phyloP scores from a whole-genome alignment of 1,140 invertebrate species.

The Pachyrhynchus sulphureomaculatus region DNA sequence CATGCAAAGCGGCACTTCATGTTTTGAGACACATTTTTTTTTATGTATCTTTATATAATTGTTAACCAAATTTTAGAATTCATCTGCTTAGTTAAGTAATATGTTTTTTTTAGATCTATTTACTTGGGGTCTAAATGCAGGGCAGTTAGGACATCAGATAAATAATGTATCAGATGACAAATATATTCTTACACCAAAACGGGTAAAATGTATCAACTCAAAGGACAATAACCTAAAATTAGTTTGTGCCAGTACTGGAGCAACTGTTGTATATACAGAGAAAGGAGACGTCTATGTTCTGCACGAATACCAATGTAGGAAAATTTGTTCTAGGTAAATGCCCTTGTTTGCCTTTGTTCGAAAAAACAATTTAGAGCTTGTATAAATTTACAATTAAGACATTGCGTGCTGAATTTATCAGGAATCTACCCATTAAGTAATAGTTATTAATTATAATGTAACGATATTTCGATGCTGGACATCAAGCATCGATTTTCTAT shows the following conservation, averaged over 20 bases:
- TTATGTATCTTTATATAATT: no score
- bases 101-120: slow-evolving; percentile 18
- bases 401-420: no score
- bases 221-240: slow-evolving; percentile 37
- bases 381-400: no score
- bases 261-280: slow-evolving; percentile 64
- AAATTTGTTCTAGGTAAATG: slow-evolving; percentile 64
- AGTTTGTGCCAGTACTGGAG: slow-evolving; percentile 66
- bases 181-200: slow-evolving; percentile 40
- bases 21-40: no score
- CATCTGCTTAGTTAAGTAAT: no score
- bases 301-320: slow-evolving; percentile 68
- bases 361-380: no score
- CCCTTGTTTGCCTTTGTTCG: slow-evolving; percentile 9
- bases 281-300: slow-evolving; percentile 70
- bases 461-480: no score
- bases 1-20: no score
- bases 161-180: slow-evolving; percentile 45
- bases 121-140: slow-evolving; percentile 19
- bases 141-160: slow-evolving; percentile 12
- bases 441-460: no score
- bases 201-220: slow-evolving; percentile 33
- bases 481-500: no score
- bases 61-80: no score
- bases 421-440: no score